Evolutionary conservation across 2,888 invertebrate genomes (phyloP), one percentile per base, ranked within the genome.

Genomic region (Habroteleia sp.): DNA sequence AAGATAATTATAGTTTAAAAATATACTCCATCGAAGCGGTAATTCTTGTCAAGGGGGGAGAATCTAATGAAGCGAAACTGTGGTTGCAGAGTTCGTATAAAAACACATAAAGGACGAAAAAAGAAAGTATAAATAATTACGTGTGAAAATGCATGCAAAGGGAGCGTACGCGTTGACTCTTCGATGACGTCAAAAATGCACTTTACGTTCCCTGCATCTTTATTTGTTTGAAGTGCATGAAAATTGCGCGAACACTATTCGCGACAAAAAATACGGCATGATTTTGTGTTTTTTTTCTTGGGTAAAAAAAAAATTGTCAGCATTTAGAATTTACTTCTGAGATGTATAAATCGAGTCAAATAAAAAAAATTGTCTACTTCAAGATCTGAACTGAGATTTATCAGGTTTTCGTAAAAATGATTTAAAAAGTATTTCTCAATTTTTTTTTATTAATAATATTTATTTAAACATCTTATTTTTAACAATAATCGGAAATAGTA

Each of bases 91-190:
- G 52, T 71, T 60, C 46, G 46, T 17, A 31, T 52, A 62, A 62
- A 62, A 54, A 71, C 71, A 25, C 10, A 29, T 31, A 54, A 52
- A 71, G 62, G 69, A 48, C 69, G 39, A 41, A 60, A 44, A 62
- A 69, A 52, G 60, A 62, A 69, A 44, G 35, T 44, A 60, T 69
- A 62, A 60, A 60, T 52, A 69, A 69, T 69, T 69, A 69, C 27
- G 33, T 50, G 58, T 35, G 42, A 50, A 42, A 37, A 37, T 60
- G 37, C 52, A 54, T 42, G 50, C 27, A 50, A 39, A 27, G 56
- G 25, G 46, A 33, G 23, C 37, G 14, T 25, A 23, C 10, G 35
- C n/a, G 41, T 42, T 16, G 29, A 14, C 7, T 13, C 33, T 33
- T 42, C 39, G 44, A 63, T 41, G 29, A 37, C 25, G 17, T 50